phyloP scores from a whole-genome alignment of 37 sponge, comb jelly and placozoan species.

The Ephydatia muelleri region DNA sequence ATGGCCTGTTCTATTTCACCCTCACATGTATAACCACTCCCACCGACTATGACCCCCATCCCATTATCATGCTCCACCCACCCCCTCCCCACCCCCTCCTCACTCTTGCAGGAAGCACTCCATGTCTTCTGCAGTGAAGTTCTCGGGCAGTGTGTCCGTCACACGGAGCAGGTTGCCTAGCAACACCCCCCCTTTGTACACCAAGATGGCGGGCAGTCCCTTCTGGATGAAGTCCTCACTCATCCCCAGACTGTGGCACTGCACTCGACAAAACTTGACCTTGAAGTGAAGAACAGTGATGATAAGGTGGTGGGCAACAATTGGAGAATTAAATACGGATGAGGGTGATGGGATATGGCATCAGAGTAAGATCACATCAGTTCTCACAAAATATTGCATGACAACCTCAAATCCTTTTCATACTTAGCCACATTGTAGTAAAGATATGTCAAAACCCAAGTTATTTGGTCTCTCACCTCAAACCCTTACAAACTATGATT shows the following conservation, averaged over 20 bases:
- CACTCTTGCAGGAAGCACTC: slow-evolving; percentile 80
- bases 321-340: too few species aligned
- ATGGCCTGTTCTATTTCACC: neutral
- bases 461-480: too few species aligned
- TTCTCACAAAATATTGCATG: too few species aligned
- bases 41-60: neutral
- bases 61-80: neutral
- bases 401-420: too few species aligned
- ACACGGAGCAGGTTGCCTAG: slow-evolving; percentile 81
- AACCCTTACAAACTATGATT: too few species aligned
- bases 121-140: slow-evolving; percentile 61
- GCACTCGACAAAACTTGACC: slow-evolving; percentile 80
- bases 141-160: slow-evolving; percentile 59
- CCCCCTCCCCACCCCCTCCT: slow-evolving; percentile 9
- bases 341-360: too few species aligned
- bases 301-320: too few species aligned
- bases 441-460: too few species aligned
- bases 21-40: too few species aligned
- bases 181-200: slow-evolving; percentile 68
- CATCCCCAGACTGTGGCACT: slow-evolving; percentile 48
- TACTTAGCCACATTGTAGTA: too few species aligned
- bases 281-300: neutral
- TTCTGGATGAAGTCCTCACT: slow-evolving; percentile 53
- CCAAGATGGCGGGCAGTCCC: slow-evolving; percentile 81
- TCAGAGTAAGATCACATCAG: too few species aligned